These are phyloP conservation scores for Momotus momota DNA, from an alignment of 2,797 vertebrate genomes.

Conservation along the genomic window DNA sequence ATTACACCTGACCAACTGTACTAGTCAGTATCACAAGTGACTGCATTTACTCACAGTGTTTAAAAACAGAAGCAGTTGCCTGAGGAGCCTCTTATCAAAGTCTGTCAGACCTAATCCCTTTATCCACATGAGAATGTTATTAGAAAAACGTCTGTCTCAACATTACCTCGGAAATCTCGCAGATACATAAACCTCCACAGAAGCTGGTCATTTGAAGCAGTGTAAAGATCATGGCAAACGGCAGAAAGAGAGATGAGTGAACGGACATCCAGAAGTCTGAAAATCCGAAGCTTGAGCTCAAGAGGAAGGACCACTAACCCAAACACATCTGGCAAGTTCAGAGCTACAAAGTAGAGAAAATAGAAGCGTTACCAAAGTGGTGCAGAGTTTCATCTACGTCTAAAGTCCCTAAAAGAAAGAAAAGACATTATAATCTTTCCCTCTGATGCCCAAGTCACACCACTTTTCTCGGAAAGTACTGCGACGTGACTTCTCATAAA, in stretches of 20 bases:
- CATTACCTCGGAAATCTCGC: slow-evolving; percentile 88
- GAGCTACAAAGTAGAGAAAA: slow-evolving; percentile 75
- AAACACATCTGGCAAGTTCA: slow-evolving; percentile 91
- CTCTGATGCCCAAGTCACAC: not conserved
- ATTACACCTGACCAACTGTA: not conserved
- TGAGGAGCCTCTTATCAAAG: not conserved
- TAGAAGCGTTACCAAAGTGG: not conserved
- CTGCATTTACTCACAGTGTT: not conserved
- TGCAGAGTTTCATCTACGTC: not conserved
- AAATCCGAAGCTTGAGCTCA: slow-evolving; percentile 90
- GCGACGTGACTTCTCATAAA: not conserved
- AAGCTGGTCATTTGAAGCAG: slow-evolving; percentile 82
- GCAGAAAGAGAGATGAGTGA: slow-evolving; percentile 86
- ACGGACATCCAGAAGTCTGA: slow-evolving; percentile 87
- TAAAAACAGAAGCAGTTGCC: not conserved
- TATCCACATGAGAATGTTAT: not conserved
- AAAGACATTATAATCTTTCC: not conserved
- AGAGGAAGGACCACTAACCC: slow-evolving; percentile 89
- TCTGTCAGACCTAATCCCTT: not conserved
- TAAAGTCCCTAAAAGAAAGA: not conserved
- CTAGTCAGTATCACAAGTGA: not conserved
- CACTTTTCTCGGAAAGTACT: not conserved
- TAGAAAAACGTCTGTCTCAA: not conserved
- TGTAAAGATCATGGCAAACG: slow-evolving; percentile 83
- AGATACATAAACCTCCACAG: slow-evolving; percentile 92